Evolutionary conservation across 2,888 invertebrate genomes (phyloP).

Genomic region (Scaptomyza cyrtandrae): DNA sequence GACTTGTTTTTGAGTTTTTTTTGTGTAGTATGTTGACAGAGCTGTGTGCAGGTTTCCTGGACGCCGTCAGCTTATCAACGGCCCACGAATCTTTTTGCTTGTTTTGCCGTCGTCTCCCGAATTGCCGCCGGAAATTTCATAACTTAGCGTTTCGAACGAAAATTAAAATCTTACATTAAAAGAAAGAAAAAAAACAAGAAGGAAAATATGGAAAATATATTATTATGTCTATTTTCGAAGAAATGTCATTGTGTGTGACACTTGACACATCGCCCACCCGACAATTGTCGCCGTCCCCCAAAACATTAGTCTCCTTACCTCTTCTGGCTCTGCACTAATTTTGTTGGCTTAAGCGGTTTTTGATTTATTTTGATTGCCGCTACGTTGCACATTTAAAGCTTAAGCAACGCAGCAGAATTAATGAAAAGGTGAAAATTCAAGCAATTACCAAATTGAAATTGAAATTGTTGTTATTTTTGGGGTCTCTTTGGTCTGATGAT

Average conservation of each 20-base stretch:
- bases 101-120: slow-evolving; percentile 10
- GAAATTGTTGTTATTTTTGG: slow-evolving; percentile 24
- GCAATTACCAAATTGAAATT: slow-evolving; percentile 35
- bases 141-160: slow-evolving; percentile 51
- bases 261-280: slow-evolving; percentile 55
- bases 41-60: slow-evolving; percentile 39
- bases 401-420: slow-evolving; percentile 41
- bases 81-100: slow-evolving; percentile 49
- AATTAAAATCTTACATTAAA: slow-evolving; percentile 76
- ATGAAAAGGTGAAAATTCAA: slow-evolving; percentile 47
- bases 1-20: slow-evolving; percentile 3
- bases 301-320: no score
- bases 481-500: slow-evolving; percentile 12
- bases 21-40: slow-evolving; percentile 20
- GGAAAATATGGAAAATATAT: slow-evolving; percentile 53
- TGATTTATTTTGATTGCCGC: slow-evolving; percentile 46
- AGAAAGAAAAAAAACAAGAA: slow-evolving; percentile 64
- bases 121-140: slow-evolving; percentile 76
- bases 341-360: slow-evolving; percentile 39
- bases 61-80: slow-evolving; percentile 44
- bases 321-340: not conserved
- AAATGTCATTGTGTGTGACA: slow-evolving; percentile 73
- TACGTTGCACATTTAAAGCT: slow-evolving; percentile 42
- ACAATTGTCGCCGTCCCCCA: not conserved
- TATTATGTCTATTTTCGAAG: slow-evolving; percentile 68